A percentile compares a stretch with the other conserved stretches of the same genome.
phyloP scores from a whole-genome alignment of 2,797 vertebrate species.

The Merluccius polli region DNA sequence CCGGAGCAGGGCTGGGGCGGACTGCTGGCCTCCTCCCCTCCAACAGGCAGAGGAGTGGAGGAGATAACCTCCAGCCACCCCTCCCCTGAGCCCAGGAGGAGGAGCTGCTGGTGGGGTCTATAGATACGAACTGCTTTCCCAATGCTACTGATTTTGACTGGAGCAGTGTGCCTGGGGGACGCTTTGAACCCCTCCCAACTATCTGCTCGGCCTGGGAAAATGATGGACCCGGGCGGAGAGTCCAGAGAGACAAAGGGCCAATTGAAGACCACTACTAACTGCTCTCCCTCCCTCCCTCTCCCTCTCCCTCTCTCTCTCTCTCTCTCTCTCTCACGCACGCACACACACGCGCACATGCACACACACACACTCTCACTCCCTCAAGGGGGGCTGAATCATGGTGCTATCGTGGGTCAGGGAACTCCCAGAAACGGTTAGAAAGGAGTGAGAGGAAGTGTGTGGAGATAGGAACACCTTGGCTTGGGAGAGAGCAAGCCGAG shows the following conservation, averaged over 20 bases:
- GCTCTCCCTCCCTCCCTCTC: conserved; percentile 29
- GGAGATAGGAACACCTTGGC: background rate
- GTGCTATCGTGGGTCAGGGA: conserved; percentile 61
- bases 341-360: background rate
- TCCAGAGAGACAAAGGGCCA: conserved; percentile 63
- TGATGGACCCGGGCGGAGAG: conserved; percentile 58
- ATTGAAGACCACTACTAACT: conserved; percentile 65
- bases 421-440: conserved; percentile 51
- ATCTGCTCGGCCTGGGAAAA: conserved; percentile 72
- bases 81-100: conserved; percentile 41
- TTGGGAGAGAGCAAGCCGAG: background rate
- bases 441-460: conserved; percentile 13
- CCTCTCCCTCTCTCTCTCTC: background rate
- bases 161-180: conserved; percentile 53
- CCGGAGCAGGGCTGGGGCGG: conserved; percentile 61
- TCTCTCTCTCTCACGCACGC: no score
- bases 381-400: conserved; percentile 50
- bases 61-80: conserved; percentile 76
- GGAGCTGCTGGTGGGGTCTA: background rate
- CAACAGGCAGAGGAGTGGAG: conserved; percentile 65
- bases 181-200: conserved; percentile 76
- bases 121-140: conserved; percentile 66
- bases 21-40: conserved; percentile 73
- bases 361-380: background rate
- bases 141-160: conserved; percentile 63